A percentile compares a stretch with the other conserved stretches of the same genome.
Evolutionary conservation across 2,888 invertebrate genomes (phyloP).

Genomic region (Caenorhabditis becei): DNA sequence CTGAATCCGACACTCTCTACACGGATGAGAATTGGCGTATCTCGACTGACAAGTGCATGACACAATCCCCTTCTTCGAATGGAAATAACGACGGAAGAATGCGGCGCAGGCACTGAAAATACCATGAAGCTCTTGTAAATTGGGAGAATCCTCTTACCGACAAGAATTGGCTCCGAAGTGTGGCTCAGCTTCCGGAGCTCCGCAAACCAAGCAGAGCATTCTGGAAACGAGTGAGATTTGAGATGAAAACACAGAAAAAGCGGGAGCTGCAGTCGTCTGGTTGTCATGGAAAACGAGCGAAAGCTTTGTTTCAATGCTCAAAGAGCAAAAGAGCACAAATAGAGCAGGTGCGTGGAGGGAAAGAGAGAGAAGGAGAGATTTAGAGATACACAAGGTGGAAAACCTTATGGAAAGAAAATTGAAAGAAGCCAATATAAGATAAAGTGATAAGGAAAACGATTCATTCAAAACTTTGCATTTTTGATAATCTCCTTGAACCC

Average conservation of each 20-base stretch:
- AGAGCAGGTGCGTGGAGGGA: too few species aligned
- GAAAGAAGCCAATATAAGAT: too few species aligned
- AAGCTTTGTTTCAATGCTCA: too few species aligned
- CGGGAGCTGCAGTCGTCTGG: too few species aligned
- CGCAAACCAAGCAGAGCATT: conserved; percentile 10
- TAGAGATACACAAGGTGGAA: too few species aligned
- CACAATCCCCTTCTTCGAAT: conserved; percentile 12
- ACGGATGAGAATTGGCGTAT: conserved; percentile 28
- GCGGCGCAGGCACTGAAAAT: conserved; percentile 41
- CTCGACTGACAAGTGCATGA: conserved; percentile 14
- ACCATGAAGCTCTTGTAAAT: neutral
- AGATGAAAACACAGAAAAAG: too few species aligned
- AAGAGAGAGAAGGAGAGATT: too few species aligned
- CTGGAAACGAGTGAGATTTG: too few species aligned
- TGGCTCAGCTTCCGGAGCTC: conserved; percentile 9
- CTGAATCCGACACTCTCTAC: conserved; percentile 39
- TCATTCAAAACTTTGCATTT: neutral
- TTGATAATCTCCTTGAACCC: conserved; percentile 21
- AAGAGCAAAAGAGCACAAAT: too few species aligned
- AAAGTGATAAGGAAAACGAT: too few species aligned
- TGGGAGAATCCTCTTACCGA: neutral
- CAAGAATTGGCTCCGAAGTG: conserved; percentile 27
- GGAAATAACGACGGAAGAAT: conserved; percentile 42
- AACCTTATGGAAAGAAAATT: too few species aligned
- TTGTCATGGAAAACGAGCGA: neutral